phyloP scores from a whole-genome alignment of 2,113 vertebrate genomes.

The Herpailurus yagouaroundi region DNA sequence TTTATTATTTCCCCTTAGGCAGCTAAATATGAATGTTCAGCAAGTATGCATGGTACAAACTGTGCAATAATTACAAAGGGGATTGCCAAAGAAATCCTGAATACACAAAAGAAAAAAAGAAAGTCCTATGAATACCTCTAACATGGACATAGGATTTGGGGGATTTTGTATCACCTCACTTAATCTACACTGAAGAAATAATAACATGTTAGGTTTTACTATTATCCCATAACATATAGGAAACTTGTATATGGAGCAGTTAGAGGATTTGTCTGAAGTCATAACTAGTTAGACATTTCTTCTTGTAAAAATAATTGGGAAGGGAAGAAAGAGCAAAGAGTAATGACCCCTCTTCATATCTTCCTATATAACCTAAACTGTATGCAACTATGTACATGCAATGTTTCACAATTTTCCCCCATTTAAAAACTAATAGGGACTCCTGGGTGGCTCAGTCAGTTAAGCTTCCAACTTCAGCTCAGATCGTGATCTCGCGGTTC shows the following conservation, averaged over 20 bases:
- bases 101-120: not conserved
- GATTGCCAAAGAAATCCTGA: not conserved
- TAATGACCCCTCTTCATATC: not conserved
- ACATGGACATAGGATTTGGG: not conserved
- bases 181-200: not conserved
- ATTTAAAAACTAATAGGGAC: not conserved
- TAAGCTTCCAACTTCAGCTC: no score
- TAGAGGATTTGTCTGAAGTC: not conserved
- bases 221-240: not conserved
- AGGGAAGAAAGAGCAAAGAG: not conserved
- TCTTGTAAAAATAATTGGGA: slow-evolving; percentile 10
- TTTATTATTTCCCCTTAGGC: not conserved
- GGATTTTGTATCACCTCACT: not conserved
- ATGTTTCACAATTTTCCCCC: not conserved
- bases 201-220: not conserved
- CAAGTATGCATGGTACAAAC: not conserved
- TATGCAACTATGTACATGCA: not conserved
- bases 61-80: not conserved
- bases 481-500: no score
- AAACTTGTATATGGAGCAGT: not conserved
- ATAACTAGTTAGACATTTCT: not conserved
- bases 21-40: not conserved
- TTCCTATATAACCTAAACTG: not conserved
- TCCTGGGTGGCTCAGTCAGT: no score
- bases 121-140: not conserved